A percentile compares a stretch with the other conserved stretches of the same genome.
phyloP scores from a whole-genome alignment of 2,797 vertebrate genomes.

The Knipowitschia caucasica region DNA sequence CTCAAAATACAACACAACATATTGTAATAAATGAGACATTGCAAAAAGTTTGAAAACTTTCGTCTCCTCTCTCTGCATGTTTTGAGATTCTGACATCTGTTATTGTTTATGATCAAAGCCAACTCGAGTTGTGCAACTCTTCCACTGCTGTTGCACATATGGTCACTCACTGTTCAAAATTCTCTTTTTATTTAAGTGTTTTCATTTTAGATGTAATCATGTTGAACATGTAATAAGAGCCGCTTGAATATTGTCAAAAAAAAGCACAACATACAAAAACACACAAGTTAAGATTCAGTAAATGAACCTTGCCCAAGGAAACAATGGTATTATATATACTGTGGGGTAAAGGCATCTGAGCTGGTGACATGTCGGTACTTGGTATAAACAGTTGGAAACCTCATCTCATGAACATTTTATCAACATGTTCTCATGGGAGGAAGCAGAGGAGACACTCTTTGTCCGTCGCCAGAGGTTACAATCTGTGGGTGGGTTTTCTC shows the following conservation, averaged over 20 bases:
- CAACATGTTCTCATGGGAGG: constrained; percentile 57
- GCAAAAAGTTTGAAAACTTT: too few relatives aligned
- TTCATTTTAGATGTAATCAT: too few relatives aligned
- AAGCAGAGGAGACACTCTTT: constrained; percentile 73
- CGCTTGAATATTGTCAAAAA: too few relatives aligned
- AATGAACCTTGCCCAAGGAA: neutral
- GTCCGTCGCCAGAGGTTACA: constrained; percentile 77
- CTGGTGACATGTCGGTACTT: neutral
- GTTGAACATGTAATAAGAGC: too few relatives aligned
- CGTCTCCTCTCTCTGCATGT: too few relatives aligned
- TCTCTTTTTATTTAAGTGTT: too few relatives aligned
- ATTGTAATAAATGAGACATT: neutral
- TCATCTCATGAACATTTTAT: neutral
- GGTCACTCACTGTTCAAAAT: too few relatives aligned
- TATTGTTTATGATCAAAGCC: neutral
- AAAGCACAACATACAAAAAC: too few relatives aligned
- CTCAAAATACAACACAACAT: neutral
- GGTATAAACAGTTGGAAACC: neutral
- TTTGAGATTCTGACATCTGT: too few relatives aligned
- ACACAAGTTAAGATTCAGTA: neutral
- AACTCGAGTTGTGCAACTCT: neutral
- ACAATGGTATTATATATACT: neutral
- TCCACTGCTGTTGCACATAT: neutral
- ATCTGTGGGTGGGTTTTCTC: constrained; percentile 80
- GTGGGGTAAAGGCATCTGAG: neutral